These are phyloP conservation scores for Fulica atra DNA, from an alignment of 2,113 vertebrate species.

Conservation along the genomic window DNA sequence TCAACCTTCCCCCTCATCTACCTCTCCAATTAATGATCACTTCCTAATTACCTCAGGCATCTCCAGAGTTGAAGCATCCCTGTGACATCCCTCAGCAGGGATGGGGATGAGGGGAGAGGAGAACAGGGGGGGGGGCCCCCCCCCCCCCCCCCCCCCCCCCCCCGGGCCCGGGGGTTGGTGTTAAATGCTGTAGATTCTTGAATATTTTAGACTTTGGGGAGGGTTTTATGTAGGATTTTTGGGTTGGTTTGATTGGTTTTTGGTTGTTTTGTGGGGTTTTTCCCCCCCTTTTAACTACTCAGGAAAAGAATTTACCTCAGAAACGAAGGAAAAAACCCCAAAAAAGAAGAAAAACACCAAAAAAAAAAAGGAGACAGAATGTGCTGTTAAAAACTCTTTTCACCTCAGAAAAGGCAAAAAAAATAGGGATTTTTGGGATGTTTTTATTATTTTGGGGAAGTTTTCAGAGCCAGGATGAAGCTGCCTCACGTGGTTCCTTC, in stretches of 20 bases:
- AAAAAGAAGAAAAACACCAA: no score
- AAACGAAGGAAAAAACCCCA: slow-evolving; percentile 49
- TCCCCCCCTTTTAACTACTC: slow-evolving; percentile 84
- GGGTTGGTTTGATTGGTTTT: slow-evolving; percentile 55
- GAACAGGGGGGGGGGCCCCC: not conserved
- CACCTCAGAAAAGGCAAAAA: slow-evolving; percentile 27
- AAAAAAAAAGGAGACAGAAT: slow-evolving; percentile 53
- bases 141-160: no score
- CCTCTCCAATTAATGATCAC: no score
- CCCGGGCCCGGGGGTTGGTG: no score
- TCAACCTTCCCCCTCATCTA: no score
- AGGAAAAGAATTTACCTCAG: slow-evolving; percentile 97
- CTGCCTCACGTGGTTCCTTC: slow-evolving; percentile 76
- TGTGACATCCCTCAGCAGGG: no score
- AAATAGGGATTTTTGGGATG: not conserved
- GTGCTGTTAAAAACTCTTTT: slow-evolving; percentile 38
- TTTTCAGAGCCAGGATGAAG: slow-evolving; percentile 14
- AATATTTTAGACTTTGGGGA: slow-evolving; percentile 78
- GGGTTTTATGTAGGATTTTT: slow-evolving; percentile 81
- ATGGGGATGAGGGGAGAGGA: slow-evolving; percentile 9
- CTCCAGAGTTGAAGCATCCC: not conserved
- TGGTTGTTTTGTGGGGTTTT: slow-evolving; percentile 49
- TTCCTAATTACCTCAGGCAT: not conserved
- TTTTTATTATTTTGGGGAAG: not conserved
- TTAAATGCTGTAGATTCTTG: slow-evolving; percentile 76